These are phyloP conservation scores for Oscheius sp. DNA, from an alignment of 2,888 invertebrate species.

Conservation along the genomic window DNA sequence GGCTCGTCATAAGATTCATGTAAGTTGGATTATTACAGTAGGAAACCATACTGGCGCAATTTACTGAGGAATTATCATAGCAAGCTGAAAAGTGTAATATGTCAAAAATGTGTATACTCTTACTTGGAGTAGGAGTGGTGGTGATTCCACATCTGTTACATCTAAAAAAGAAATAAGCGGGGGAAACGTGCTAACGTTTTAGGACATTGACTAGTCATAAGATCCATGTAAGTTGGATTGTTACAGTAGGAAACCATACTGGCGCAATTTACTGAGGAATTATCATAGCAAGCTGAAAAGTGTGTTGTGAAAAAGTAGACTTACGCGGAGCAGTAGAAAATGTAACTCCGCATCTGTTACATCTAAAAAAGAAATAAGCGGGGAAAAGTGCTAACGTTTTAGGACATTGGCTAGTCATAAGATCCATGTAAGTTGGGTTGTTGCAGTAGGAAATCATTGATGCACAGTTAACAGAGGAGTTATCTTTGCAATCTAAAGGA, in stretches of 20 bases:
- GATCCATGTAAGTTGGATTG: background rate
- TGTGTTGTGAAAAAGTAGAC: background rate
- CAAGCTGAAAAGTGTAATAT: background rate
- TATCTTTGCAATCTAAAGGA: background rate
- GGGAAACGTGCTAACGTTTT: background rate
- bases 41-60: background rate
- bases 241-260: background rate
- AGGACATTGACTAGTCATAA: background rate
- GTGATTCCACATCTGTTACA: background rate
- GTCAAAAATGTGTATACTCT: background rate
- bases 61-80: background rate
- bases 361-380: background rate
- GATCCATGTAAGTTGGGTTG: background rate
- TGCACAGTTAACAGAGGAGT: background rate
- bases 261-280: background rate
- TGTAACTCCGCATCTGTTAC: background rate
- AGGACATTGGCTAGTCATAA: background rate
- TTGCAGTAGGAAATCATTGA: background rate
- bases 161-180: too few relatives aligned
- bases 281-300: slow-evolving; percentile 1
- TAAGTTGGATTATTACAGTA: slow-evolving; percentile 8
- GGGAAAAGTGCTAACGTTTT: background rate
- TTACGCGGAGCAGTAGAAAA: background rate
- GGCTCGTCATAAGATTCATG: background rate
- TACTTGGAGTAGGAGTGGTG: background rate